Evolutionary conservation across 30 jellyfish, hydroid and myxozoan genomes (phyloP).

Genomic region (Nemopilema nomurai): DNA sequence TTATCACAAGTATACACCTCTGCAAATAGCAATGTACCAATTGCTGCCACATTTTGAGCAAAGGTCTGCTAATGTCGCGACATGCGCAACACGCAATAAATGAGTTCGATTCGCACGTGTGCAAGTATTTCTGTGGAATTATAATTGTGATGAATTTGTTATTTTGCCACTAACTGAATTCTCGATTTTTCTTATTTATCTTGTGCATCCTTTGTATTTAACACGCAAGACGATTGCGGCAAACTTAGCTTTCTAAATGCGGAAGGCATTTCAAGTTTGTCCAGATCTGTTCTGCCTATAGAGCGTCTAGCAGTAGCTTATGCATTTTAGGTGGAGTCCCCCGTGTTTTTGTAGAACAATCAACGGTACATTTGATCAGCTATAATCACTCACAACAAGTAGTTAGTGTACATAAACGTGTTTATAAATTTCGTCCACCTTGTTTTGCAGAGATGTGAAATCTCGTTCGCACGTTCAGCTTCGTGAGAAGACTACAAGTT

Average conservation of each 20-base stretch:
- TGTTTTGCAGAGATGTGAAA: slow-evolving; percentile 48
- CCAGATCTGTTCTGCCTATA: neutral
- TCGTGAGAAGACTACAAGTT: slow-evolving; percentile 53
- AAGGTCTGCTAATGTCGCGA: neutral
- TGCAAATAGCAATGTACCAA: neutral
- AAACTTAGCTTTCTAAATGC: neutral
- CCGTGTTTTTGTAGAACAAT: neutral
- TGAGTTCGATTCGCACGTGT: no score
- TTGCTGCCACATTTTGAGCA: neutral
- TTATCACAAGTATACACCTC: neutral
- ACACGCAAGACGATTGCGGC: neutral
- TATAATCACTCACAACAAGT: no score
- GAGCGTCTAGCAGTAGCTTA: neutral
- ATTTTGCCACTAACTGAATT: neutral
- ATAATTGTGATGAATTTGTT: neutral
- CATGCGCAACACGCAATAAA: neutral
- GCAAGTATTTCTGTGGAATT: neutral
- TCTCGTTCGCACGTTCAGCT: slow-evolving; percentile 61
- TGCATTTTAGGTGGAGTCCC: neutral
- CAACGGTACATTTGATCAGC: neutral
- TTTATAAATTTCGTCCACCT: neutral
- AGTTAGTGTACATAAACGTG: neutral
- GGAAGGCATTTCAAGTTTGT: neutral
- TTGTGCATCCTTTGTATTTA: no score
- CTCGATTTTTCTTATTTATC: no score